Evolutionary conservation across 1,140 invertebrate species (phyloP), one percentile per base, ranked within the genome.

Genomic region (Lepidurus apus): DNA sequence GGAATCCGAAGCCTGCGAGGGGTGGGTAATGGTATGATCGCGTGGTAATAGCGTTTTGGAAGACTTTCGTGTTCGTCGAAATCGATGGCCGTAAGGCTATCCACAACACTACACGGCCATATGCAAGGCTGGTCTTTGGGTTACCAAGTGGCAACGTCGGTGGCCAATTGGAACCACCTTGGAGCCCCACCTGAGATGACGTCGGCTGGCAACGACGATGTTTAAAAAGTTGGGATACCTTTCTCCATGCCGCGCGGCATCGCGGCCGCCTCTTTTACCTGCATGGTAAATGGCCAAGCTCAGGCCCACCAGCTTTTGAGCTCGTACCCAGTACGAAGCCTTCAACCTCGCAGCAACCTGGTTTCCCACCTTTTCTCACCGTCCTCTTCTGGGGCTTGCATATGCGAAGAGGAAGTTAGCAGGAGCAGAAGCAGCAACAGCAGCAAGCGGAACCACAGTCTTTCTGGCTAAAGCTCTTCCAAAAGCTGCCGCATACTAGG

Each of bases 131-230:
- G 53, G 53, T 65, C 53, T n/a, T 21, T 65, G 53, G 9, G 17
- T 65, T 65, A 13, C 17, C 21, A 65, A 13, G 53, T 65, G 53
- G 53, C 53, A 65, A 65, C 53, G 53, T 65, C 53, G 53, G 53
- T 65, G 53, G 53, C 53, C 53, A 65, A 65, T 65, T 65, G 53
- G 53, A 65, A 65, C 53, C 53, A 65, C 53, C 53, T 65, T 65
- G 53, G 53, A 65, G 53, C 53, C 53, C 53, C 53, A 65, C 53
- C 53, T 65, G 53, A 65, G 53, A 65, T 65, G 53, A 65, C 53
- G 53, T 65, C 53, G 53, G 53, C 53, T 17, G 17, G 53, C 53
- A 65, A 65, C 53, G 13, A 21, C 53, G 53, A 65, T 65, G 53
- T 21, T 65, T 65, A 65, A 65, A 34, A 65, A 21, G 53, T 65